Base-by-base conservation (phyloP, 2,113 vertebrate genomes). In the Albula goreensis region DNA sequence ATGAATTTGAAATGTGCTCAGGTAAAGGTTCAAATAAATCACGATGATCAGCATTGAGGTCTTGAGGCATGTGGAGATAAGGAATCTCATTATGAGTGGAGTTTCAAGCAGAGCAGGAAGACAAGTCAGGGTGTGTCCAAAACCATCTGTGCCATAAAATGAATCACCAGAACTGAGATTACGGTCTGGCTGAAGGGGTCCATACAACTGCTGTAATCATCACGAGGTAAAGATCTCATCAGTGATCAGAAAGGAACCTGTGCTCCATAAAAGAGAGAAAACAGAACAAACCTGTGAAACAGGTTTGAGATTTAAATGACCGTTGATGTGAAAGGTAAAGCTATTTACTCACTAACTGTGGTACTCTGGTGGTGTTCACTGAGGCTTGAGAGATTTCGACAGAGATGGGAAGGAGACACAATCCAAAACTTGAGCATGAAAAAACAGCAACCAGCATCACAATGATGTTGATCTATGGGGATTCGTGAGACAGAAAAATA, bases 271-370 rank as follows among this genome's bases (percentile, higher is more conserved):
- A 66, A 74, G 70, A 2, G 22, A 74, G 70, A 74, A 74, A 74
- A 74, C 17, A 74, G 70, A 10, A 22, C 70, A 74, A 31, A 74
- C 70, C 22, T 31, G 70, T 9, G 9, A 31, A 74, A 31, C 70
- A 74, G 70, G 70, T 74, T 74, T 22, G 11, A 5, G 70, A 74
- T 74, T 74, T 74, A 74, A 91, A 91, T 90, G 88, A 74, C 57
- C 0, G 8, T 57, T 85, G 49, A 78, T 52, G 79, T 82, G 4
- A 89, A 87, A 83, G 79, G 79, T 53, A 91, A 87, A 83, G 74
- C 81, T 60, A 91, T 92, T 92, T 89, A 89, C 91, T 91, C 87
- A 92, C 87, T 56, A 78, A 81, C 90, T 88, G 88, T 10, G 92
- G 92, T 91, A 83, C n/a, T 0, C 15, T 60, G 90, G 92, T 91